Evolutionary conservation across 1,140 invertebrate genomes (phyloP), one percentile per base, ranked within the genome.

Genomic region (Phthorimaea operculella): DNA sequence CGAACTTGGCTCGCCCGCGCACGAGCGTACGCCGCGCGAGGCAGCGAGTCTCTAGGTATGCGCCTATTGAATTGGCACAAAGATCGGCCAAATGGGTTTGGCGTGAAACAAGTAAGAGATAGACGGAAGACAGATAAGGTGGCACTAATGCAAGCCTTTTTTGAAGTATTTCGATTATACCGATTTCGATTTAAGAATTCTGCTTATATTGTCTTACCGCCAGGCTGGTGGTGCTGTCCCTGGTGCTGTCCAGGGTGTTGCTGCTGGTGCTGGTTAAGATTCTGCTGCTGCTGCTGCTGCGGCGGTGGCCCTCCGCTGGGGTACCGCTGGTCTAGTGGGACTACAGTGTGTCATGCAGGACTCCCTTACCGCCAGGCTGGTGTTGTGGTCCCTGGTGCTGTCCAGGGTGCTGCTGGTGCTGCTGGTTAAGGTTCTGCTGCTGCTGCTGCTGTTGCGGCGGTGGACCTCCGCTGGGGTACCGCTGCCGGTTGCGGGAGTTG

Each of bases 401-500:
- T 12, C 81, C 69, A 17, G 79, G 74, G 44, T 75, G 58, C 33
- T 66, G 64, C 17, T 73, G 68, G 1, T 68, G 62, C 39, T 79
- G 63, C 16, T 66, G 61, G 8, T 72, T 77, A 9, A 83, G 78
- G 11, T 79, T 76, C 14, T 82, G 74, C 18, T 77, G 71, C 18
- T 85, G 75, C 21, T 67, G 64, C 18, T 74, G 68, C 2, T 68
- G 62, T 36, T 78, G 63, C 17, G 85, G 85, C 28, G 65, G 64
- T 11, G 68, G 61, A 33, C 75, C 64, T 15, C 72, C 79, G 66
- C 78, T 77, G 53, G 77, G 70, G 56, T 76, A 72, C 12, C 77
- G 72, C 60, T 80, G 73, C 33, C 78, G 76, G 28, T 68, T 79
- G 64, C 80, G 74, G 10, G 78, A 79, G 49, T 66, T 68, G 33